These are phyloP conservation scores for Archocentrus centrarchus DNA, from an alignment of 2,113 vertebrate genomes.

Conservation along the genomic window DNA sequence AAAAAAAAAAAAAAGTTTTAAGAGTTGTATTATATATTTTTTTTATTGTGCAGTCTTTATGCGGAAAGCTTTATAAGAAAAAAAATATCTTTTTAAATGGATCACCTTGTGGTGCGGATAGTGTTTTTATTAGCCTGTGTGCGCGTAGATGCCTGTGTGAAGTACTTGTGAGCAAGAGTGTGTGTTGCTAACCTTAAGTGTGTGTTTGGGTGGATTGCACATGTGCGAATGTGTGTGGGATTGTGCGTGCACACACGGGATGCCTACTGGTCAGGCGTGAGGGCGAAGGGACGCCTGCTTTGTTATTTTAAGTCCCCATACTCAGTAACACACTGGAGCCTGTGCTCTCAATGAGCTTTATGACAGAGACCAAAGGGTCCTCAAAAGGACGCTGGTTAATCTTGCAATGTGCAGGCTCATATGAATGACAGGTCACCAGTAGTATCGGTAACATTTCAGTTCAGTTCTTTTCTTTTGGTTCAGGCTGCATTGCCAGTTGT, in stretches of 20 bases:
- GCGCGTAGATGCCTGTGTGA: constrained; percentile 59
- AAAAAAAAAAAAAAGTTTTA: constrained; percentile 69
- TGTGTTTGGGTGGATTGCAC: constrained; percentile 20
- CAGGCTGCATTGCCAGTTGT: constrained; percentile 58
- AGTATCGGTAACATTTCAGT: constrained; percentile 47
- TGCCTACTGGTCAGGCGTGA: constrained; percentile 75
- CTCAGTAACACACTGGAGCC: constrained; percentile 62
- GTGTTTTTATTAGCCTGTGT: constrained; percentile 80
- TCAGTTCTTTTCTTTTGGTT: constrained; percentile 45
- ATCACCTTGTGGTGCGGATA: constrained; percentile 76
- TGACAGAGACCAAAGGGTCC: constrained; percentile 75
- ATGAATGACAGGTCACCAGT: constrained; percentile 50
- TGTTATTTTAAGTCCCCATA: constrained; percentile 56
- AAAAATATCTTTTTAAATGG: constrained; percentile 84
- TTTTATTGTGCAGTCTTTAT: constrained; percentile 85
- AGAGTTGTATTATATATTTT: constrained; percentile 86
- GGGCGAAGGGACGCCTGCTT: constrained; percentile 64
- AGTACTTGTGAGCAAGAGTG: constrained; percentile 49
- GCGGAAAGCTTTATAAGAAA: constrained; percentile 85
- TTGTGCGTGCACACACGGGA: constrained; percentile 69
- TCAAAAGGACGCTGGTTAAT: constrained; percentile 63
- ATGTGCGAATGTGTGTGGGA: constrained; percentile 37
- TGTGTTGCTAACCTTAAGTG: constrained; percentile 17
- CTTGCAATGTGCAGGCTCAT: constrained; percentile 61
- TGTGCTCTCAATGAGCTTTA: constrained; percentile 50